These are phyloP conservation scores for Micromys minutus DNA, from an alignment of 2,113 vertebrate species.

Conservation along the genomic window DNA sequence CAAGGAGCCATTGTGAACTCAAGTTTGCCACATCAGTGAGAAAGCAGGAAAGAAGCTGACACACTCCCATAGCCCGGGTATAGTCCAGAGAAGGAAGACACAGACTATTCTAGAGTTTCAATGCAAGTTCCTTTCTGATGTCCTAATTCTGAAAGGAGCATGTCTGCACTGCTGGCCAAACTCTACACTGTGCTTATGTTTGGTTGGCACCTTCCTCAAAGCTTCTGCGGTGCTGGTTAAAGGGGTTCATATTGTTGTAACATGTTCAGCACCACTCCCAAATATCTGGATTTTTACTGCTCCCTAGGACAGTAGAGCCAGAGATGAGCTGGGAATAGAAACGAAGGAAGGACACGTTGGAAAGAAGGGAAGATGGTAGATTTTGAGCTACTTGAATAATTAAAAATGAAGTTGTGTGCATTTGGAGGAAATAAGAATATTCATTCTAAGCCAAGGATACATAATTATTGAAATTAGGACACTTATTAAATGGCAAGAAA, in stretches of 20 bases:
- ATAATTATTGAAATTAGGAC: not conserved
- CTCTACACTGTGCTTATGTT: not conserved
- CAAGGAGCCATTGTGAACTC: not conserved
- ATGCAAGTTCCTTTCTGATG: not conserved
- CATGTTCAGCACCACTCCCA: not conserved
- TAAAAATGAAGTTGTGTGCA: not conserved
- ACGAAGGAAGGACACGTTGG: not conserved
- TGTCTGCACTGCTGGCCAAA: not conserved
- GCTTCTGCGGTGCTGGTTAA: not conserved
- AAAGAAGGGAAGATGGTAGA: not conserved
- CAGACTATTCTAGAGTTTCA: not conserved
- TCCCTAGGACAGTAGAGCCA: not conserved
- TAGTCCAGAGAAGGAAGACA: not conserved
- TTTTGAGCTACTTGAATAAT: not conserved
- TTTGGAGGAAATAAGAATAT: not conserved
- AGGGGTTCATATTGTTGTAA: not conserved
- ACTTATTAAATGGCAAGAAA: constrained; percentile 3
- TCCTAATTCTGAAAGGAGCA: not conserved
- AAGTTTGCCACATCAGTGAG: not conserved
- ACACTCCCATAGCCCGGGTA: not conserved
- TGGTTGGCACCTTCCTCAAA: not conserved
- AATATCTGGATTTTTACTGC: not conserved
- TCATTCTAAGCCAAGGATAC: not conserved
- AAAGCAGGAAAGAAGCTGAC: not conserved
- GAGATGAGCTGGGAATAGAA: not conserved